A percentile compares a stretch with the other conserved stretches of the same genome.
Evolutionary conservation across 2,797 vertebrate species (phyloP).

Genomic region (Staurois parvus): DNA sequence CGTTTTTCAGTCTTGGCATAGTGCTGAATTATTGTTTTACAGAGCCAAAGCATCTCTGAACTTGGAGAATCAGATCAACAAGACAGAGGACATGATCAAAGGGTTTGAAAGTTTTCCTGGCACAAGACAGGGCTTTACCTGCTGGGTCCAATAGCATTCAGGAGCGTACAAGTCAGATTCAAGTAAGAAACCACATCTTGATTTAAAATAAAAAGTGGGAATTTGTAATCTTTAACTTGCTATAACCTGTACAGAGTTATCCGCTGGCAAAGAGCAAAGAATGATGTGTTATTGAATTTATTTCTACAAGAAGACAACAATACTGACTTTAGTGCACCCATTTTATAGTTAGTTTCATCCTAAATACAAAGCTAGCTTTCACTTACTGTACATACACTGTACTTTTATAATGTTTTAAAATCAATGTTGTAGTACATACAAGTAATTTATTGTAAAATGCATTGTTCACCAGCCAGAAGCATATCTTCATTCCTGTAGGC

Average conservation of each 20-base stretch:
- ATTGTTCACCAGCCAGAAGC: no score
- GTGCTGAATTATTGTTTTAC: background rate
- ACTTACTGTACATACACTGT: no score
- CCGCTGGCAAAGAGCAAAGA: background rate
- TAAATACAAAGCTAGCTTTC: background rate
- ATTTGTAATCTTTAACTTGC: background rate
- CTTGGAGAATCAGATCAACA: slow-evolving; percentile 87
- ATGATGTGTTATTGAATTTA: background rate
- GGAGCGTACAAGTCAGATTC: slow-evolving; percentile 76
- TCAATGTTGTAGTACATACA: no score
- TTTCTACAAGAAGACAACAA: background rate
- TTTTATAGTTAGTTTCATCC: no score
- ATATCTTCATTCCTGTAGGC: no score
- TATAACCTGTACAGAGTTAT: background rate
- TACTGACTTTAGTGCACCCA: no score
- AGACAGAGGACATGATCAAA: slow-evolving; percentile 83
- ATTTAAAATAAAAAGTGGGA: background rate
- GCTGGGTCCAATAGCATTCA: slow-evolving; percentile 79
- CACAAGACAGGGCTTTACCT: slow-evolving; percentile 80
- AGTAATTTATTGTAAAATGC: no score
- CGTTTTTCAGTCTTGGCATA: background rate
- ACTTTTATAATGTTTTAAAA: no score
- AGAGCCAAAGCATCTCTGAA: slow-evolving; percentile 89
- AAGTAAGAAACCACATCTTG: slow-evolving; percentile 74
- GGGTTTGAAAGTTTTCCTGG: slow-evolving; percentile 85